Evolutionary conservation across 2,888 invertebrate species (phyloP).

Genomic region (Blastobasis adustella): DNA sequence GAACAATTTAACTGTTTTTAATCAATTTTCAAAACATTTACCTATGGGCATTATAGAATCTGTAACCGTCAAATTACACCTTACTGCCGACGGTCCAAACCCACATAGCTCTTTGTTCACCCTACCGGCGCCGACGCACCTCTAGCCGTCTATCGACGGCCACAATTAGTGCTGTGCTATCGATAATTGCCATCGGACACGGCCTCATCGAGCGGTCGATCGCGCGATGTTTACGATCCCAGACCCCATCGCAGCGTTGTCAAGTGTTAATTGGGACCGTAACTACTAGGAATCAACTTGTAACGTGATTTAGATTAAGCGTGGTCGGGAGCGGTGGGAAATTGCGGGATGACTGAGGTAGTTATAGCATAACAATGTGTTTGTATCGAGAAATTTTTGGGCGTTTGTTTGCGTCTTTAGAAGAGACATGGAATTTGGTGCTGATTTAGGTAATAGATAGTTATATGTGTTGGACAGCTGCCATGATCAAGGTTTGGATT

Average conservation of each 20-base stretch:
- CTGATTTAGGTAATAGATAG: too few species aligned
- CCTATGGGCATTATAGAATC: too few species aligned
- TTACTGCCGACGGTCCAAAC: too few species aligned
- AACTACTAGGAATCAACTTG: constrained; percentile 11
- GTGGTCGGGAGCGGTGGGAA: not conserved
- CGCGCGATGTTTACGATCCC: constrained; percentile 14
- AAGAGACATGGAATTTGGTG: too few species aligned
- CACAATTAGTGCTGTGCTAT: constrained; percentile 56
- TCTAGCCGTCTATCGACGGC: constrained; percentile 33
- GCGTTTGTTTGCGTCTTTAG: too few species aligned
- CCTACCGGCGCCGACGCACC: constrained; percentile 28
- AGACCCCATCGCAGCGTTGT: constrained; percentile 10
- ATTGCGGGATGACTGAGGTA: not conserved
- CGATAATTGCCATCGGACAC: constrained; percentile 60
- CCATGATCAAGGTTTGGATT: too few species aligned
- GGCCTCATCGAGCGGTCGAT: constrained; percentile 17
- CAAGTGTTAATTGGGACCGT: constrained; percentile 16
- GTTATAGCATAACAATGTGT: too few species aligned
- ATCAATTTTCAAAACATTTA: too few species aligned
- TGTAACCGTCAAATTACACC: too few species aligned
- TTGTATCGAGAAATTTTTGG: too few species aligned
- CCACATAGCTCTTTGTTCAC: not conserved
- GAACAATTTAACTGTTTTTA: too few species aligned
- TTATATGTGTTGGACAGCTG: too few species aligned
- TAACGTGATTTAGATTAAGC: constrained; percentile 2